These are phyloP conservation scores for Lutjanus erythropterus DNA, from an alignment of 2,113 vertebrate species.

Conservation along the genomic window DNA sequence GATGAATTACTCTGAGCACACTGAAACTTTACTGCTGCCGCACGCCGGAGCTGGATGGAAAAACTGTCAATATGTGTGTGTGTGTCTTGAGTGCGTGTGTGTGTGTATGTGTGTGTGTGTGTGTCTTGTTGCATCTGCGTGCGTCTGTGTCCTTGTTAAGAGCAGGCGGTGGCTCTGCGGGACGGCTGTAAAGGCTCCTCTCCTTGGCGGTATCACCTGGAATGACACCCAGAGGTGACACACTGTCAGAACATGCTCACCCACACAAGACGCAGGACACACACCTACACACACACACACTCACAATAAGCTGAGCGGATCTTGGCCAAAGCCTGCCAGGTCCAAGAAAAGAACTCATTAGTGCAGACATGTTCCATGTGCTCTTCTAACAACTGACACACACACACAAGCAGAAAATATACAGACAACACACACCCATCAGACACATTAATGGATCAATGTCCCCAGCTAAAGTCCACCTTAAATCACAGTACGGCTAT, in stretches of 20 bases:
- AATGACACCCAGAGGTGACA: slow-evolving; percentile 83
- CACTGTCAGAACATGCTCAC: slow-evolving; percentile 68
- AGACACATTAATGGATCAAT: not conserved
- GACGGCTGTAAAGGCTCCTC: slow-evolving; percentile 72
- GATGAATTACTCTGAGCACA: slow-evolving; percentile 65
- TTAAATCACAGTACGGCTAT: not conserved
- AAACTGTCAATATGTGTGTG: not conserved
- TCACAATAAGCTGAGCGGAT: slow-evolving; percentile 26
- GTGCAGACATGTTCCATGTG: slow-evolving; percentile 54
- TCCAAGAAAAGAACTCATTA: slow-evolving; percentile 72
- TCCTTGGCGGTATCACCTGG: slow-evolving; percentile 66
- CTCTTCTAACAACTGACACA: slow-evolving; percentile 33
- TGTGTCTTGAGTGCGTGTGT: slow-evolving; percentile 50
- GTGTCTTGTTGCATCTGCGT: slow-evolving; percentile 36
- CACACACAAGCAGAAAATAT: not conserved
- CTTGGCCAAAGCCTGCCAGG: slow-evolving; percentile 54
- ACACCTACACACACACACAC: slow-evolving; percentile 22
- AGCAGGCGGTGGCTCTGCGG: slow-evolving; percentile 70
- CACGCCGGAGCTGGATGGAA: slow-evolving; percentile 24
- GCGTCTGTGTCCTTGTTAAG: slow-evolving; percentile 75
- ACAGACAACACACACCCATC: not conserved
- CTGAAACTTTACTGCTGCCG: slow-evolving; percentile 58
- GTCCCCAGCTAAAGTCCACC: not conserved
- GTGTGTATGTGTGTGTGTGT: slow-evolving; percentile 47
- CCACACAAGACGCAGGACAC: slow-evolving; percentile 46